Evolutionary conservation across 2,888 invertebrate genomes (phyloP).

Genomic region (Oscheius myriophilus): DNA sequence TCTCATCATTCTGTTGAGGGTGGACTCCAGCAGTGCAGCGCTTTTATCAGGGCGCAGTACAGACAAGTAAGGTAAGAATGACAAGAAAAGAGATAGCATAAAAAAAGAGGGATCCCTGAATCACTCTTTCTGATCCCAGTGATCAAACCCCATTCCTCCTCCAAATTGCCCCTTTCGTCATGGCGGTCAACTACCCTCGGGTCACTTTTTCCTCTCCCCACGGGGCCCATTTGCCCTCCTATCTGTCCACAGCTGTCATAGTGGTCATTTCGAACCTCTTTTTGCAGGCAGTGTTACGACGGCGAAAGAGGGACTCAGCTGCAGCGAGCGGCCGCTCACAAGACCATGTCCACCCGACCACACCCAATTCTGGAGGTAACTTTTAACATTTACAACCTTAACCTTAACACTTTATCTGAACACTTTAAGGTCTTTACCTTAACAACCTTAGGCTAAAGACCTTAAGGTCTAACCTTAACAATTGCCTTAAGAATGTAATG

Average conservation of each 20-base stretch:
- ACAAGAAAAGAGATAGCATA: not conserved
- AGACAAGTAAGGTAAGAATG: conserved; percentile 60
- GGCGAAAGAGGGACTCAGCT: conserved; percentile 63
- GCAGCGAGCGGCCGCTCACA: conserved; percentile 68
- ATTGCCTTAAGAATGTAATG: not conserved
- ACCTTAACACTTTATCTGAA: no score
- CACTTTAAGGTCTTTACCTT: no score
- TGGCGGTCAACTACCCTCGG: no score
- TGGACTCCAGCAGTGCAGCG: conserved; percentile 62
- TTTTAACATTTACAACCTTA: not conserved
- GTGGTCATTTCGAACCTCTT: conserved; percentile 3
- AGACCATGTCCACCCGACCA: conserved; percentile 63
- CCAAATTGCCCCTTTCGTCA: no score
- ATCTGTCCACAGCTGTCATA: conserved; percentile 15
- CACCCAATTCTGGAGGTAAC: conserved; percentile 64
- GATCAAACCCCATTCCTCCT: no score
- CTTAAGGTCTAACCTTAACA: no score
- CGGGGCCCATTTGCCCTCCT: no score
- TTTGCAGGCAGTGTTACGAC: conserved; percentile 63
- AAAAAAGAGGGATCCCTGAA: no score
- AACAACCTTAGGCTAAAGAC: no score
- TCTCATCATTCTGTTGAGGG: conserved; percentile 55
- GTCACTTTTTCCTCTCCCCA: no score
- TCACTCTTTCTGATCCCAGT: not conserved
- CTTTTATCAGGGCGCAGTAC: conserved; percentile 64